Evolutionary conservation across 2,113 vertebrate species (phyloP), one percentile per base, ranked within the genome.

Genomic region (Lamprotornis superbus): DNA sequence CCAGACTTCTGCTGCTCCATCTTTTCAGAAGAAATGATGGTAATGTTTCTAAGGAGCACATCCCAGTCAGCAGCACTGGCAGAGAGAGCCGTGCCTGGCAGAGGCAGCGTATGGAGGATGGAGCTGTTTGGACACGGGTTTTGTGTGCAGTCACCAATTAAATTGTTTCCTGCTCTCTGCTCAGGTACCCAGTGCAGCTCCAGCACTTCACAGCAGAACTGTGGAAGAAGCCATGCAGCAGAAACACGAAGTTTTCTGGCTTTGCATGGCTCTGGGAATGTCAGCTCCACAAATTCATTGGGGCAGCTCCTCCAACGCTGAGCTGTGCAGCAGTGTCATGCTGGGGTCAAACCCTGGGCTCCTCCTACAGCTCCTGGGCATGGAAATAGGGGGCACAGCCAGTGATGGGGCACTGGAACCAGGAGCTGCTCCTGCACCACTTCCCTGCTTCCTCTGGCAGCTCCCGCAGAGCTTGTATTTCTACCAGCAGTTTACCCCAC

Each of bases 91-190:
- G 0, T 37, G 44, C 25, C 30, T 52, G 75, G 63, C 15, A 39
- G 65, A 44, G 52, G 22, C 49, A 35, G 44, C 0, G 0, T 2
- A 5, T 0, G 0, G 60, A 77, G 60, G 65, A 4, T 13, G n/a
- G 81, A 87, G 67, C 59, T 63, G 50, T 9, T 68, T 22, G 37
- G 61, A 50, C 4, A 1, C 0, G 12, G 65, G 25, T 25, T 68
- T 71, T 91, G 28, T 21, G 5, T 39, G 49, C 16, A 67, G 59
- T 20, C 25, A 3, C 46, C 69, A n/a, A 35, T 25, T 65, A 30
- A 67, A 55, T 39, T 63, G 37, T 15, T 46, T 52, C 50, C 44
- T 33, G 56, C 37, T 63, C 42, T 7, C 27, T 1, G 1, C 42
- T 46, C 60, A 79, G 65, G 31, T 19, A 15, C 15, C n/a, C 52